phyloP scores from a whole-genome alignment of 1,140 invertebrate genomes.

The Panagrolaimus sp. region DNA sequence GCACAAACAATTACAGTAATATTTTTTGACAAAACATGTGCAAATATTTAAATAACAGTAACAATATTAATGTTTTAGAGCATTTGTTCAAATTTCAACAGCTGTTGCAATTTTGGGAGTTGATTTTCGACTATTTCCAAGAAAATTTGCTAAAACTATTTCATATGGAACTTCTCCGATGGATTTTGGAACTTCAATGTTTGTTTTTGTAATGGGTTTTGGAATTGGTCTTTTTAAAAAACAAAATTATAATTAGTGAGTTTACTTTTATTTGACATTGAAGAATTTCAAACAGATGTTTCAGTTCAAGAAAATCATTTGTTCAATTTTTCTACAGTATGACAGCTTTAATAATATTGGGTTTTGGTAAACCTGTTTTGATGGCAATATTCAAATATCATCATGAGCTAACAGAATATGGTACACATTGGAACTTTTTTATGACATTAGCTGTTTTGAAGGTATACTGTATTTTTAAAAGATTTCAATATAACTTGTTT shows the following conservation, averaged over 20 bases:
- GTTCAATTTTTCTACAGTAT: slow-evolving; percentile 26
- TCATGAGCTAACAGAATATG: slow-evolving; percentile 81
- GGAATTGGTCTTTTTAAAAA: slow-evolving; percentile 7
- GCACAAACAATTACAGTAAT: background rate
- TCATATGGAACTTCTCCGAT: slow-evolving; percentile 80
- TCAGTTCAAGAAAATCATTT: slow-evolving; percentile 9
- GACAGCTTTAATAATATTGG: slow-evolving; percentile 64
- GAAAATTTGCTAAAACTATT: slow-evolving; percentile 77
- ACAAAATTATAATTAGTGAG: slow-evolving; percentile 4
- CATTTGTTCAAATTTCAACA: slow-evolving; percentile 68
- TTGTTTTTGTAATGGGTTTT: slow-evolving; percentile 62
- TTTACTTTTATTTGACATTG: slow-evolving; percentile 7
- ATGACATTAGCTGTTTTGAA: slow-evolving; percentile 79
- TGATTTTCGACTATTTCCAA: slow-evolving; percentile 79
- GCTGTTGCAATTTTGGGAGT: slow-evolving; percentile 80
- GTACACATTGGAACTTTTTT: slow-evolving; percentile 94
- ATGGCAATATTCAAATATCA: slow-evolving; percentile 69
- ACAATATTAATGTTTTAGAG: slow-evolving; percentile 23
- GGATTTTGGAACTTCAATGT: slow-evolving; percentile 86
- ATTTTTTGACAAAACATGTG: background rate
- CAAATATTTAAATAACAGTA: background rate
- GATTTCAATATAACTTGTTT: slow-evolving; percentile 19
- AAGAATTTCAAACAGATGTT: background rate
- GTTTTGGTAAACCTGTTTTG: slow-evolving; percentile 65
- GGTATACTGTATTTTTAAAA: slow-evolving; percentile 56